Base-by-base conservation (phyloP, 30 jellyfish, hydroid and myxozoan genomes). In the Rhopilema esculentum region DNA sequence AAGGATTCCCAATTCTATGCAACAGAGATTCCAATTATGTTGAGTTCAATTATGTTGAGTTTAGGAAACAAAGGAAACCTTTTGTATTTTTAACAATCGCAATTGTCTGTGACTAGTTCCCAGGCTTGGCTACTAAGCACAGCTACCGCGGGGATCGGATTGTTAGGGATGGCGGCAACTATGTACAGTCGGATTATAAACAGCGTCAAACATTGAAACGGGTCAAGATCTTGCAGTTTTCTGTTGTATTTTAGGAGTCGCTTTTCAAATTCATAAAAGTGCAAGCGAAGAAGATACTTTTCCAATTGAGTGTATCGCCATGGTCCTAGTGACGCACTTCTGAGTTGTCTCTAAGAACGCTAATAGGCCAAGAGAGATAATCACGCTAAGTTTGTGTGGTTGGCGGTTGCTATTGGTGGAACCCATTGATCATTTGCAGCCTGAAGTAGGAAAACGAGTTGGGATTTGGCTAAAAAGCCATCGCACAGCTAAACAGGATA, bases 321-420 rank as follows among this genome's bases (percentile, higher is more conserved):
- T n/a, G n/a, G 9, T 40, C 12, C 57, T 40, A 2, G 57, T 40
- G 57, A 12, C 57, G 57, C 12, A 2, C 9, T 12, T 40, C 12
- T 40, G 9, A 40, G 57, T 33, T 73, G 90, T 80, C 68, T 57
- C 90, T 68, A 80, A 51, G 90, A 80, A 80, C 90, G 90, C 90
- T 29, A 79, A 28, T 27, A 66, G 83, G 75, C 75, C 82, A 65
- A 31, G 90, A 74, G 67, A 79, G 70, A 73, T 73, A 73, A 73
- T 73, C 84, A 30, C 64, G 4, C 40, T n/a, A 73, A 31, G 84
- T 33, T 30, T n/a, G n/a, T 70, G 81, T 30, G 81, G 64, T 70
- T 73, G 50, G 16, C 7, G 40, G 49, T 40, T 67, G 49, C 33
- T 18, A 15, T 29, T 73, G 24, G 24, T 25, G 70, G 33, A 0